Evolutionary conservation across 1,140 invertebrate species (phyloP), one percentile per base, ranked within the genome.

Genomic region (Araneus ventricosus): DNA sequence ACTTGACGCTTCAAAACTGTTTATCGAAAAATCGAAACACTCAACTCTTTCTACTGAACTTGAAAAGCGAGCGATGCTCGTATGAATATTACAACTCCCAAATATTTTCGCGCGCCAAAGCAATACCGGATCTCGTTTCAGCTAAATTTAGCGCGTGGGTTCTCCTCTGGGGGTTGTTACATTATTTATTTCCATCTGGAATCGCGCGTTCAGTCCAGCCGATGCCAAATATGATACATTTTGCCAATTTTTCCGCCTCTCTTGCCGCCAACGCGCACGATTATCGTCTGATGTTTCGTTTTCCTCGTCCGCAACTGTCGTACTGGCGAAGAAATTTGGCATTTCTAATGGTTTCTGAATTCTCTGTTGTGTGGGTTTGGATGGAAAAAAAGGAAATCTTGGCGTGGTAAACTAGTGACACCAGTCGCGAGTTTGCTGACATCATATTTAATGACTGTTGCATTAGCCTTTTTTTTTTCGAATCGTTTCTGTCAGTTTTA

Each of bases 191-290:
- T 75, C 67, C 67, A 75, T 30, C 67, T 75, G 27, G 67, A 30
- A 75, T 75, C 67, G 67, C 67, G 27, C 67, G 30, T 75, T 75
- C 67, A 75, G 27, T 75, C 67, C 67, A 75, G 14, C 34, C 67
- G 30, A 34, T 75, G 67, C 67, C 67, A 75, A 75, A 75, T 75
- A 75, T 75, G 67, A 75, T 75, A 75, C 67, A 75, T 75, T 75
- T 75, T 75, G 67, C 67, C 67, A 75, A 75, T 75, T 75, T 70
- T 75, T 75, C 30, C 67, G 30, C 67, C 67, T 75, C 63, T 67
- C 30, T 63, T 75, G 4, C 27, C 67, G 67, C 67, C 67, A 75
- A 75, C 67, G 67, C 67, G 30, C 10, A 1, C 27, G 27, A 27
- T 27, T 70, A 10, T 70, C 27, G 30, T 70, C n/a, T 37, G 27